Percentiles rank a stretch among this genome's conserved stretches.
Conservation (phyloP, 2,888 invertebrate genomes). For the Agrochola macilenta region DNA sequence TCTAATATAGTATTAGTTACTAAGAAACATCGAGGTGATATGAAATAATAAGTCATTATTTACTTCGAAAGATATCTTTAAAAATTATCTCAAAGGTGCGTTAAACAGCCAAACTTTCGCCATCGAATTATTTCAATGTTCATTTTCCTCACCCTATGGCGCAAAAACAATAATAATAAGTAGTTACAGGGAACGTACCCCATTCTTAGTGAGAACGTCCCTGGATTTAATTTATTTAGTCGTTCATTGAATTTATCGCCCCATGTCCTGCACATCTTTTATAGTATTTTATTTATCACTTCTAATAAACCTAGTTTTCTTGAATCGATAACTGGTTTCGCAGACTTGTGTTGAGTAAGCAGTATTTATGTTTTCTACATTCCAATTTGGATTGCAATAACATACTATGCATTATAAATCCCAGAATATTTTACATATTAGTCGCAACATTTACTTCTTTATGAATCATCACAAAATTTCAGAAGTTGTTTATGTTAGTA, state of each 20-base stretch:
- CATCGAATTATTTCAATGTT: background rate
- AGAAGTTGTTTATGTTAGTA: constrained; percentile 51
- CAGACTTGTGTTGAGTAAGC: constrained; percentile 6
- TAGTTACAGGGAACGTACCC: background rate
- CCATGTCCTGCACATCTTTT: constrained; percentile 5
- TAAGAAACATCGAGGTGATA: background rate
- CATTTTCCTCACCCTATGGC: background rate
- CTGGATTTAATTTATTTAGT: constrained; percentile 17
- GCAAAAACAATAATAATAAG: background rate
- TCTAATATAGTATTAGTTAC: background rate
- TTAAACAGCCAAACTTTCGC: background rate
- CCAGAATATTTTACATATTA: constrained; percentile 20
- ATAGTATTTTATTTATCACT: constrained; percentile 19
- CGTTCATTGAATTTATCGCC: constrained; percentile 13
- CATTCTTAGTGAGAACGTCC: background rate
- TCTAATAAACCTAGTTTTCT: constrained; percentile 16
- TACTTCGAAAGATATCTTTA: background rate
- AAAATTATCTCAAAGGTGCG: background rate
- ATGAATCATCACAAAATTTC: constrained; percentile 42
- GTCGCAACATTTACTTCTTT: constrained; percentile 31
- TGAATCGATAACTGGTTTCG: constrained; percentile 10
- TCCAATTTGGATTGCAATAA: constrained; percentile 11
- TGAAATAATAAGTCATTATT: background rate
- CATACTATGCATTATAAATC: background rate
- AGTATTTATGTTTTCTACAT: constrained; percentile 9